A percentile compares a stretch with the other conserved stretches of the same genome.
Evolutionary conservation across 2,113 vertebrate genomes (phyloP).

Genomic region (Oceanodroma tethys): DNA sequence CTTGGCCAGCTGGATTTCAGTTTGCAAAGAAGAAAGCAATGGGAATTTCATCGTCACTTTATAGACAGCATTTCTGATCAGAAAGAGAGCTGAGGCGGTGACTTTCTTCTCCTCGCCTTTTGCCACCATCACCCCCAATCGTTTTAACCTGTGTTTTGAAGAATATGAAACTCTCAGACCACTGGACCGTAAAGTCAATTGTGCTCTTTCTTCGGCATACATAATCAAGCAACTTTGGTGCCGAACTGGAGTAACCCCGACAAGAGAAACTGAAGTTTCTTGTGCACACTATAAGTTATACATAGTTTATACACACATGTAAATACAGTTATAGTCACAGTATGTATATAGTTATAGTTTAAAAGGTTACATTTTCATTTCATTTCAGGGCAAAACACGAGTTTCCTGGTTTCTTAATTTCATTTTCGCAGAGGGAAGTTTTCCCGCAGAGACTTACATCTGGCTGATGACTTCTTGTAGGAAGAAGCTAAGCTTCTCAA

Average conservation of each 20-base stretch:
- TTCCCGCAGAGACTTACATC: not conserved
- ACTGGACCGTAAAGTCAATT: not conserved
- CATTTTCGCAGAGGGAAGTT: not conserved
- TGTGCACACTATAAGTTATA: fast-evolving
- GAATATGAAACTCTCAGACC: not conserved
- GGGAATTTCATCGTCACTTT: not conserved
- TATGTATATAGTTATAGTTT: not conserved
- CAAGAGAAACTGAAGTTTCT: not conserved
- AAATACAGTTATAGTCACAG: not conserved
- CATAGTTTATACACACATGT: not conserved
- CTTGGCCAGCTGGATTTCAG: not conserved
- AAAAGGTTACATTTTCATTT: not conserved
- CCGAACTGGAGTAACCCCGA: not conserved
- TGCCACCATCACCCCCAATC: not conserved
- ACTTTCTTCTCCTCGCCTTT: not conserved
- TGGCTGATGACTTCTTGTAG: not conserved
- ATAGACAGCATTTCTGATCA: not conserved
- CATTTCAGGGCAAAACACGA: not conserved
- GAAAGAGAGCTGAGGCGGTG: not conserved
- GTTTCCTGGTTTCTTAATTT: not conserved
- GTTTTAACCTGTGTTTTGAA: not conserved
- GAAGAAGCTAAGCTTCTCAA: not conserved
- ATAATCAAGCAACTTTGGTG: not conserved
- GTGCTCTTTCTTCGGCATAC: not conserved
- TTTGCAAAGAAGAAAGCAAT: not conserved